Evolutionary conservation across 37 sponge, comb jelly and placozoan genomes (phyloP), one percentile per base, ranked within the genome.

Genomic region (Chondrilla cf. caribensis): DNA sequence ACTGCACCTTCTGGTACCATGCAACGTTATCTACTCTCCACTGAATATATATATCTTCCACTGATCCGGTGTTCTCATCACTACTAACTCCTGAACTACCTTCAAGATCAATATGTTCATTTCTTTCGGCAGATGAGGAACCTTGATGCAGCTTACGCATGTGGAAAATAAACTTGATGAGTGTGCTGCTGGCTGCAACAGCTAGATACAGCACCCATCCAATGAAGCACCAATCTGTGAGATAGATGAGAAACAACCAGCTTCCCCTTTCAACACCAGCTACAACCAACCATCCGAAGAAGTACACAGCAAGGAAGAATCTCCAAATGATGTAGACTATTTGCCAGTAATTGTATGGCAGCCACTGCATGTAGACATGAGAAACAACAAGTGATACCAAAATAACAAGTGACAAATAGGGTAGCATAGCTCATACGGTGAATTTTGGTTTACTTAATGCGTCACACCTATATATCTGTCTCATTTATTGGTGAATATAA

Each of bases 171-270:
- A 82, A 68, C 33, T 78, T 68, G 7, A 68, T 33, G 19, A 78
- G 75, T 2, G 26, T 26, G 9, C 79, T 58, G 17, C 77, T 33
- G 18, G 84, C 88, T 39, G 88, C 71, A 21, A 57, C 39, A 17
- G 79, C 8, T 25, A 88, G 84, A 24, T 88, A 88, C 25, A 38
- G 9, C 18, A 28, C 64, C 59, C 67, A 83, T 28, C 58, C 9
- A 15, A 85, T 3, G 36, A 76, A 71, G 14, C 75, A 77, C 91
- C 87, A 90, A 68, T 86, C 37, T 15, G 84, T 80, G 59, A 90
- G 58, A 36, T 80, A 86, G 42, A 86, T 90, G 62, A 90, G 39
- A 31, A 22, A 87, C 42, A 44, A 60, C 3, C 78, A 24, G 28
- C 75, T 57, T 24, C 47, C 47, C 43, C 44, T 8, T 18, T 31